Evolutionary conservation across 92 coral and sea anemone genomes (phyloP).

Genomic region (Diadumene lineata): DNA sequence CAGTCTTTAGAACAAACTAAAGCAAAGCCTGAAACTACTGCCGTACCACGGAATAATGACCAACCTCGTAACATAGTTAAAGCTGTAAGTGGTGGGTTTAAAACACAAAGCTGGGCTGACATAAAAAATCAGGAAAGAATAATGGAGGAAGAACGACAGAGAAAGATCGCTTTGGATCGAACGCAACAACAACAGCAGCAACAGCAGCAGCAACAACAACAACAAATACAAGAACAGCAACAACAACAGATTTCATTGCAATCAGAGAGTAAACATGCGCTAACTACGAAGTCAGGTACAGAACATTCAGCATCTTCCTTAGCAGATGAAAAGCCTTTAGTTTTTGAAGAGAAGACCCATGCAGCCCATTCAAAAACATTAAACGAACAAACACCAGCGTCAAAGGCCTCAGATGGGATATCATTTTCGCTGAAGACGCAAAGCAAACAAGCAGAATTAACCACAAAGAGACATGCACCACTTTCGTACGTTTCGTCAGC

Average conservation of each 20-base stretch:
- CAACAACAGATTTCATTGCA: background rate
- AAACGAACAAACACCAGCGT: background rate
- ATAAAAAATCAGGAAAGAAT: slow-evolving; percentile 23
- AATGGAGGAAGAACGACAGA: slow-evolving; percentile 24
- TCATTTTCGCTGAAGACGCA: background rate
- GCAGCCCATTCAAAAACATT: background rate
- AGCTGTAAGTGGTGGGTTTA: slow-evolving; percentile 21
- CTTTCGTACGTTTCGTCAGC: slow-evolving; percentile 8
- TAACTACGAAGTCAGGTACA: too few relatives aligned
- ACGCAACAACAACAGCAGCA: too few relatives aligned
- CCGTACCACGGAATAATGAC: background rate
- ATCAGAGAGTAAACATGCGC: background rate
- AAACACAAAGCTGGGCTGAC: slow-evolving; percentile 43
- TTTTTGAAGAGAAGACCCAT: background rate
- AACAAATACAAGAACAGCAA: too few relatives aligned
- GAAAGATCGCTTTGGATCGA: background rate
- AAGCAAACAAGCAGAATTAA: background rate
- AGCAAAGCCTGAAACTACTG: slow-evolving; percentile 28
- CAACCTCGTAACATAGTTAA: background rate
- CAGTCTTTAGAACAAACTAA: slow-evolving; percentile 42
- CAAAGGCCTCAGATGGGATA: background rate
- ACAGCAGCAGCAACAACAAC: too few relatives aligned
- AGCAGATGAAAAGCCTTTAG: background rate
- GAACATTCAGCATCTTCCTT: background rate
- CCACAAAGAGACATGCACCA: background rate